Percentiles rank a stretch among this genome's conserved stretches.
Conservation (phyloP, 2,888 invertebrate genomes). For the Acholoe squamosa region DNA sequence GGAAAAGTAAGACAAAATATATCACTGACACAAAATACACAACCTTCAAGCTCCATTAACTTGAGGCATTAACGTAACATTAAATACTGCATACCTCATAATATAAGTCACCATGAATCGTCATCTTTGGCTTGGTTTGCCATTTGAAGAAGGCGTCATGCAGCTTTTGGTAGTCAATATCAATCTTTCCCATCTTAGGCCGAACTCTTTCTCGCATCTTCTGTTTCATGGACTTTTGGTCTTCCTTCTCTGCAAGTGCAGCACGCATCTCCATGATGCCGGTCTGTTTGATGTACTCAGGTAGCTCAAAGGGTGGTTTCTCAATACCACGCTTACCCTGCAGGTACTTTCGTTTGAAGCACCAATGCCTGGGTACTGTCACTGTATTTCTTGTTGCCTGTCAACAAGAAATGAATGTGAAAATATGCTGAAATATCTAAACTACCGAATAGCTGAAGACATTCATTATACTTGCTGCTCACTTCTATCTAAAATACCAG, state of each 20-base stretch:
- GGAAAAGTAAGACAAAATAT: too few relatives aligned
- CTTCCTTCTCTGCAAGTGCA: conserved; percentile 95
- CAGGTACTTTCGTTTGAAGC: conserved; percentile 93
- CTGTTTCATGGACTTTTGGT: conserved; percentile 87
- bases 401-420: not conserved
- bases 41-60: too few relatives aligned
- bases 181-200: conserved; percentile 99
- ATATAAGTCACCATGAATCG: conserved; percentile 98
- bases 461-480: too few relatives aligned
- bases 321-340: conserved; percentile 99
- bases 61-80: too few relatives aligned
- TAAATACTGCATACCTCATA: conserved; percentile 88
- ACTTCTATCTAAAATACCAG: too few relatives aligned
- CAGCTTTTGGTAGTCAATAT: conserved; percentile 99
- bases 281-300: conserved; percentile 98
- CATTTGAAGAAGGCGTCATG: conserved; percentile 99
- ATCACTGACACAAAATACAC: too few relatives aligned
- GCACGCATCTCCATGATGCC: conserved; percentile 99
- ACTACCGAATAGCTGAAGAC: too few relatives aligned
- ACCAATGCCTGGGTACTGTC: conserved; percentile 99
- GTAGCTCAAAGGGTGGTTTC: conserved; percentile 98
- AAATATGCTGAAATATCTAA: too few relatives aligned
- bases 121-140: conserved; percentile 99
- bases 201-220: conserved; percentile 98
- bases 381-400: conserved; percentile 96